A percentile compares a stretch with the other conserved stretches of the same genome.
These are phyloP conservation scores for Rhamphomyia laevipes DNA, from an alignment of 2,888 invertebrate species.

Conservation along the genomic window DNA sequence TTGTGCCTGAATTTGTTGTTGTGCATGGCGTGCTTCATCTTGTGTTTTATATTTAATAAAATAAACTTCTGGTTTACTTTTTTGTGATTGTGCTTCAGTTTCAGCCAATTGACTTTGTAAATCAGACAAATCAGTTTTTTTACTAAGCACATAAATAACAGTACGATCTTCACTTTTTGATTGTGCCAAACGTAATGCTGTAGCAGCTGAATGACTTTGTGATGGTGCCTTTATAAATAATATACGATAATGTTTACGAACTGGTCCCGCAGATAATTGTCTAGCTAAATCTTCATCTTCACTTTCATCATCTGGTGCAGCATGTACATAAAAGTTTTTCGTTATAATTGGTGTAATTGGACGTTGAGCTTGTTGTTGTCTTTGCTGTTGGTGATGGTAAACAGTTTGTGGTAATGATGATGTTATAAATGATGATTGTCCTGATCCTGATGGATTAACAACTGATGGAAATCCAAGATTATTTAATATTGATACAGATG, in stretches of 20 bases:
- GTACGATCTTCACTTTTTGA: constrained; percentile 32
- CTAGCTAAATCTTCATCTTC: constrained; percentile 21
- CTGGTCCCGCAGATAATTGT: constrained; percentile 21
- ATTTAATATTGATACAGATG: not conserved
- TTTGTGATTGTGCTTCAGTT: constrained; percentile 25
- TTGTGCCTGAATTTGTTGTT: constrained; percentile 34
- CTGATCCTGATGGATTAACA: not conserved
- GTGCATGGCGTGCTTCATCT: constrained; percentile 32
- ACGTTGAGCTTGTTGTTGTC: not conserved
- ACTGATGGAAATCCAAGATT: not conserved
- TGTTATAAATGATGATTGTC: not conserved
- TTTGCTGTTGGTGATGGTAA: not conserved
- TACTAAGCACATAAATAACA: constrained; percentile 35
- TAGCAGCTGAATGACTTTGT: constrained; percentile 33
- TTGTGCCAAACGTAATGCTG: constrained; percentile 14
- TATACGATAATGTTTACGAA: constrained; percentile 35
- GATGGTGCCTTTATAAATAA: constrained; percentile 36
- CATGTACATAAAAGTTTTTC: constrained; percentile 33
- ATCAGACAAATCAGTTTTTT: constrained; percentile 31
- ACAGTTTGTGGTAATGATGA: too few relatives aligned
- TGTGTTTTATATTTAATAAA: constrained; percentile 37
- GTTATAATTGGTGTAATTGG: constrained; percentile 23
- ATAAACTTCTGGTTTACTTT: constrained; percentile 34
- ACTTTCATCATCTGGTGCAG: constrained; percentile 28
- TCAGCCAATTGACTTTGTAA: constrained; percentile 16